phyloP scores from a whole-genome alignment of 23 tunicate species.

The Trididemnum clinides region DNA sequence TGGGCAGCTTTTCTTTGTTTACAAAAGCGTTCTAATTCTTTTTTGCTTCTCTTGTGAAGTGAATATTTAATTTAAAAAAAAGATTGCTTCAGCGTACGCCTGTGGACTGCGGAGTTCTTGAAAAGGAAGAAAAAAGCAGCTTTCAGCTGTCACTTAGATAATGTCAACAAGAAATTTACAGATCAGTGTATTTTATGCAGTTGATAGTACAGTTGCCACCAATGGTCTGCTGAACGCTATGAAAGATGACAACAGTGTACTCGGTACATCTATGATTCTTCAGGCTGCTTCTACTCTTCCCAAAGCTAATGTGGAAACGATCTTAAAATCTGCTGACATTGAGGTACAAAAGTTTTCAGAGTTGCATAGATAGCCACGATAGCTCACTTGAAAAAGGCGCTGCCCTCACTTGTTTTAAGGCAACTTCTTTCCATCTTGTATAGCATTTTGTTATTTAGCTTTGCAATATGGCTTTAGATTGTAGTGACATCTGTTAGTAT shows the following conservation, averaged over 20 bases:
- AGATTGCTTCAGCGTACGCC: too few species aligned
- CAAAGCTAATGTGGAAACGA: slow-evolving; percentile 41
- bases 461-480: not conserved
- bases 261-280: slow-evolving; percentile 57
- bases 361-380: too few species aligned
- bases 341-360: slow-evolving; percentile 37
- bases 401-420: not conserved
- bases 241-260: slow-evolving; percentile 76
- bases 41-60: too few species aligned
- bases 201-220: slow-evolving; percentile 45
- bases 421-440: not conserved
- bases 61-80: too few species aligned
- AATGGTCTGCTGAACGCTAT: slow-evolving; percentile 28
- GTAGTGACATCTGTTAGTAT: too few species aligned
- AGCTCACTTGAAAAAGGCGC: too few species aligned
- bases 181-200: slow-evolving; percentile 26
- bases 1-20: too few species aligned
- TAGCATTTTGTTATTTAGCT: not conserved
- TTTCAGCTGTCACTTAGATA: not conserved
- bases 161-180: too few species aligned
- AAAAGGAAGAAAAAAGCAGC: too few species aligned
- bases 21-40: too few species aligned
- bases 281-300: slow-evolving; percentile 49
- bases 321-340: slow-evolving; percentile 61
- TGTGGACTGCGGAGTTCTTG: too few species aligned